Base-by-base conservation (phyloP, 2,888 invertebrate species). In the Argyra leucocephala region DNA sequence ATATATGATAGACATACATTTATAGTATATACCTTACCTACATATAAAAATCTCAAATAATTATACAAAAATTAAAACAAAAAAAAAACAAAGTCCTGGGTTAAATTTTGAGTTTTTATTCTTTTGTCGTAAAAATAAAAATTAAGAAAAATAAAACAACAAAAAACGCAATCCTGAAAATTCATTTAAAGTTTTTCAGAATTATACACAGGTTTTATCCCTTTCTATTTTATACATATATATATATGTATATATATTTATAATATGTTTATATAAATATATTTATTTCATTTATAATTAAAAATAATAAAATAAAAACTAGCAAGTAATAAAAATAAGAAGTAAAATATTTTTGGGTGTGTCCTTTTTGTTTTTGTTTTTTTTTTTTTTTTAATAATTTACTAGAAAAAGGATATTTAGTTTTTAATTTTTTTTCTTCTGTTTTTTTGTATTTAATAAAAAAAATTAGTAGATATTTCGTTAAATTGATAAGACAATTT, bases 161-260 rank as follows among this genome's bases (percentile, higher is more conserved):
- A 48, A 48, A 48, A 31, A 31, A 31, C 31, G 10, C 6, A 31
- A 18, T 48, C 48, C 48, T 48, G 48, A 48, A 48, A 48, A 48
- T 48, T 48, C 48, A 48, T 48, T 48, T 18, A 48, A 48, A 48
- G 5, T 4, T 1, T 48, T 48, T 48, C 18, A 4, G 48, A 48
- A 48, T 48, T 48, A n/a, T n/a, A 48, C 31, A 31, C 12, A 48
- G 48, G 48, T 48, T 48, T 48, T 48, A 48, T 48, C 48, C 48
- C 48, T n/a, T 48, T 48, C 48, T 48, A 48, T 48, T 48, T 31
- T 31, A 10, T 5, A 31, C n/a, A 10, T 31, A 31, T 31, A 31
- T 31, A 31, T 10, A 31, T 31, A 31, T 31, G 31, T 31, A 31
- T 31, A n/a, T n/a, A n/a, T n/a, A n/a, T n/a, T n/a, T n/a, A n/a